Evolutionary conservation across 2,797 vertebrate genomes (phyloP).

Genomic region (Betta splendens): DNA sequence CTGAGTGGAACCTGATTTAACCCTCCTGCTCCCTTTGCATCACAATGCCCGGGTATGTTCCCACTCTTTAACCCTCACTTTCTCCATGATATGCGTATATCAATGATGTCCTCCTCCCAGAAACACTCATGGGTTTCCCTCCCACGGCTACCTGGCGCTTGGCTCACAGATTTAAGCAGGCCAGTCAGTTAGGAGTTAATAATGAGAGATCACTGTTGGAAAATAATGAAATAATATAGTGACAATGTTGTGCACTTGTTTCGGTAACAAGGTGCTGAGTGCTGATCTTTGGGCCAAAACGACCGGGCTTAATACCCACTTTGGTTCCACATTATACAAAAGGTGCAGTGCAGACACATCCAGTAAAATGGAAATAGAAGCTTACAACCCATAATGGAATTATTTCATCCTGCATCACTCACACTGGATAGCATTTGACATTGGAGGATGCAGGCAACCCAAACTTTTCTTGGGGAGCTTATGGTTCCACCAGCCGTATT

Average conservation of each 20-base stretch:
- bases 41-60: constrained; percentile 74
- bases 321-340: constrained; percentile 3
- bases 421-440: constrained; percentile 27
- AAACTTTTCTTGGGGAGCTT: constrained; percentile 35
- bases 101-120: constrained; percentile 51
- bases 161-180: constrained; percentile 14
- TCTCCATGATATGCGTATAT: constrained; percentile 73
- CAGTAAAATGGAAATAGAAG: not conserved
- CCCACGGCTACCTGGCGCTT: constrained; percentile 32
- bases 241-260: not conserved
- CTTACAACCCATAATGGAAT: constrained; percentile 9
- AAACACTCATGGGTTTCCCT: constrained; percentile 51
- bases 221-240: too few relatives aligned
- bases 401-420: constrained; percentile 29
- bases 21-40: constrained; percentile 74
- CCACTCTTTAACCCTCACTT: constrained; percentile 71
- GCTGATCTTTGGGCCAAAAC: constrained; percentile 4
- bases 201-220: constrained; percentile 1
- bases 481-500: constrained; percentile 41
- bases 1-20: constrained; percentile 67
- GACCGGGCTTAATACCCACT: not conserved
- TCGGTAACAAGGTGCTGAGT: not conserved
- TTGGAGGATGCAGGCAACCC: not conserved
- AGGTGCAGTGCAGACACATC: not conserved
- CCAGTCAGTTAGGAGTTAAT: not conserved